These are phyloP conservation scores for Melanaphis sacchari DNA, from an alignment of 1,140 invertebrate genomes.

Conservation along the genomic window DNA sequence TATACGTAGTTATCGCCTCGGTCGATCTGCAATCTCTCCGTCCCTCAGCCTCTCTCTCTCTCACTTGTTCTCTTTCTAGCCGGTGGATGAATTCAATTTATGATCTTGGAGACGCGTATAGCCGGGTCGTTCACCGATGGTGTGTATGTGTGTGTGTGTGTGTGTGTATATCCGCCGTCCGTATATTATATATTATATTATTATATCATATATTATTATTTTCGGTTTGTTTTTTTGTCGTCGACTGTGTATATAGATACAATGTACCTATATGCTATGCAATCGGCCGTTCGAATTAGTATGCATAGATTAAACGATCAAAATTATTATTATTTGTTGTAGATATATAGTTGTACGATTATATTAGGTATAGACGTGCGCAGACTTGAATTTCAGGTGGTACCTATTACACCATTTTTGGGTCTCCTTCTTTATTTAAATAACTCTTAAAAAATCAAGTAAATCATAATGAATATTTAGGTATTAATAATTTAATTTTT, in stretches of 20 bases:
- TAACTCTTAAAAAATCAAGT: too few species aligned
- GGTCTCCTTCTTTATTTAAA: too few species aligned
- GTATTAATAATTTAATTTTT: too few species aligned
- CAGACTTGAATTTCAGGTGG: too few species aligned
- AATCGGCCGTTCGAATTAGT: background rate
- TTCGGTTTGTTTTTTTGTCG: background rate
- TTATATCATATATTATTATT: background rate
- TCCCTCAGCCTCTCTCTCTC: slow-evolving; percentile 36
- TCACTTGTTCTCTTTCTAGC: slow-evolving; percentile 10
- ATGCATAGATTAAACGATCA: background rate
- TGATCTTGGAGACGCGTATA: background rate
- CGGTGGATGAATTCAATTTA: slow-evolving; percentile 43
- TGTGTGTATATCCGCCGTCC: background rate
- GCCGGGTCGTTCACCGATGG: background rate
- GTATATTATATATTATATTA: background rate
- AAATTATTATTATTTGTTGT: background rate
- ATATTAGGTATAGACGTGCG: too few species aligned
- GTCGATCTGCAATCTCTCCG: background rate
- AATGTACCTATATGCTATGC: background rate
- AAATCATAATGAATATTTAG: too few species aligned
- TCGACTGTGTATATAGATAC: too few species aligned
- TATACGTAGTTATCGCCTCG: background rate
- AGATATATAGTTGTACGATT: background rate
- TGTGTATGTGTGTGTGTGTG: background rate
- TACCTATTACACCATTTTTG: too few species aligned